phyloP scores from a whole-genome alignment of 2,113 vertebrate species.

The Verasper variegatus region DNA sequence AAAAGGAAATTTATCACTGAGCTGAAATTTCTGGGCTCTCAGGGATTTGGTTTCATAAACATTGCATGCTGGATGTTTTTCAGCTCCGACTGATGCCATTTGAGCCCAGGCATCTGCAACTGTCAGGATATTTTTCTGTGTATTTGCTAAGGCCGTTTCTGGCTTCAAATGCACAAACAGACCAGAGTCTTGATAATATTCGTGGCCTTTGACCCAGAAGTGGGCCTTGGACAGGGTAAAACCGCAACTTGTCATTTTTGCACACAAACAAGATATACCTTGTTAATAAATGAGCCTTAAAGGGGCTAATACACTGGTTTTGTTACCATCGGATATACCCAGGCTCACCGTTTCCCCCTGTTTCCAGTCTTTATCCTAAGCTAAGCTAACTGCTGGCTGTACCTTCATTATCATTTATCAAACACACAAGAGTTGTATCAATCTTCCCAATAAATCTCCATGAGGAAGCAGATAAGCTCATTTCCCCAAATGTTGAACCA shows the following conservation, averaged over 20 bases:
- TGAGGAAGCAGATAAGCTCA: background rate
- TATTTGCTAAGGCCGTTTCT: conserved; percentile 42
- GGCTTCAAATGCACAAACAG: conserved; percentile 35
- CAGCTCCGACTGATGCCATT: conserved; percentile 61
- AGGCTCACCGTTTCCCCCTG: background rate
- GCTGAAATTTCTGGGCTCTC: conserved; percentile 66
- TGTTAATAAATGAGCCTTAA: background rate
- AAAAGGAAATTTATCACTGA: conserved; percentile 76
- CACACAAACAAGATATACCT: background rate
- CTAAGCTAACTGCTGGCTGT: background rate
- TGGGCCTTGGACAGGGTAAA: background rate
- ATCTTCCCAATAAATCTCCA: background rate
- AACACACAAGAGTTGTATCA: background rate
- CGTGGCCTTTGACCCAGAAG: conserved; percentile 17
- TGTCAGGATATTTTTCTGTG: conserved; percentile 50
- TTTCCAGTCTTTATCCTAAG: background rate
- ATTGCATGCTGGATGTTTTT: conserved; percentile 70
- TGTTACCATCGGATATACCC: background rate
- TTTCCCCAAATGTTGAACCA: background rate
- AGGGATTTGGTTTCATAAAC: conserved; percentile 77
- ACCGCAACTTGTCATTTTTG: background rate
- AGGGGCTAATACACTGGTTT: background rate
- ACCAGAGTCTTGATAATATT: conserved; percentile 29
- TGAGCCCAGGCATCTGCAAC: conserved; percentile 65
- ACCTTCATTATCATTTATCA: background rate